phyloP scores from a whole-genome alignment of 2,888 invertebrate species.

The Chymomyza amoena region DNA sequence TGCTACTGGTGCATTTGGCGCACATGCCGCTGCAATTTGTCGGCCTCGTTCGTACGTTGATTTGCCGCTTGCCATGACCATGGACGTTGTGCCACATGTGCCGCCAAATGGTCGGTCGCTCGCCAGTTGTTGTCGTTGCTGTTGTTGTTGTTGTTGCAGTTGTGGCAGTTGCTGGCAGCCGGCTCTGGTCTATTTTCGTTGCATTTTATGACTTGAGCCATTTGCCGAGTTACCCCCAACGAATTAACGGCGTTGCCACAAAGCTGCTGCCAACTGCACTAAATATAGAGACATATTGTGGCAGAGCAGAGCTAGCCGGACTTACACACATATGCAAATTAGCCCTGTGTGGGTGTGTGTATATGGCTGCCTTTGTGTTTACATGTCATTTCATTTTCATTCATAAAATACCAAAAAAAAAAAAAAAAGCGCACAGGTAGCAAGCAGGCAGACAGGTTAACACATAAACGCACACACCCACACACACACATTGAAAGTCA shows the following conservation, averaged over 20 bases:
- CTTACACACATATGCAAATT: conserved; percentile 5
- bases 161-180: conserved; percentile 28
- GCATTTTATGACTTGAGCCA: conserved; percentile 39
- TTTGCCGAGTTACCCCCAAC: conserved; percentile 52
- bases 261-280: conserved; percentile 7
- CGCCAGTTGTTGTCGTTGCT: conserved; percentile 4
- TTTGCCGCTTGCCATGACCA: conserved; percentile 10
- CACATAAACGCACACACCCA: conserved; percentile 23
- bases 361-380: not conserved
- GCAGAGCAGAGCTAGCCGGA: conserved; percentile 28
- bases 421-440: conserved; percentile 37
- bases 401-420: conserved; percentile 54
- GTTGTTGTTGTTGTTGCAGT: conserved; percentile 3
- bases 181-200: conserved; percentile 55
- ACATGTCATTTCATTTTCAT: conserved; percentile 47
- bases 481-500: conserved; percentile 21
- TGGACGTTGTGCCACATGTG: conserved; percentile 24
- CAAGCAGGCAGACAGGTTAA: conserved; percentile 16
- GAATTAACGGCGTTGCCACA: conserved; percentile 39
- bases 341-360: not conserved
- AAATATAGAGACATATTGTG: conserved; percentile 26
- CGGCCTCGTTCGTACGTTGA: conserved; percentile 31
- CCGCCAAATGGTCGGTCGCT: conserved; percentile 61
- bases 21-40: conserved; percentile 49
- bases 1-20: conserved; percentile 24